Conservation (phyloP, 2,888 invertebrate genomes). For the Eugnorisma glareosa region DNA sequence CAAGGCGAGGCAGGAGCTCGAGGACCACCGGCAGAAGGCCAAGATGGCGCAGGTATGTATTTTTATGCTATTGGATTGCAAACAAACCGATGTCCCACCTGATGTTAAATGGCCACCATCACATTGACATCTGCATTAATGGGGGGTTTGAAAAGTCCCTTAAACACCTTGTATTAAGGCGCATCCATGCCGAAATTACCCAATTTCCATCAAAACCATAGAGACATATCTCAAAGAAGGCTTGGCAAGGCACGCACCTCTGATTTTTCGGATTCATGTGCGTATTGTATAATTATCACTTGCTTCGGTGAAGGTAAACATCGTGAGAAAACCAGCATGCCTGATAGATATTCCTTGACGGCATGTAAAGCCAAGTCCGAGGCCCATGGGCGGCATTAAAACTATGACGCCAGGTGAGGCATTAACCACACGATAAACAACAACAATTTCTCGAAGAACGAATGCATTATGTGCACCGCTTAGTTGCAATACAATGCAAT, state of each 20-base stretch:
- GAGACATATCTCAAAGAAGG: too few relatives aligned
- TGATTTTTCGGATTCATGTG: too few relatives aligned
- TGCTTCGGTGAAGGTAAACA: too few relatives aligned
- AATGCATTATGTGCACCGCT: background rate
- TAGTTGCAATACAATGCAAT: background rate
- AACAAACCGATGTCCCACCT: background rate
- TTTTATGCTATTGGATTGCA: conserved; percentile 11
- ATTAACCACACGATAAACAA: too few relatives aligned
- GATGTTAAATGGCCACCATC: background rate
- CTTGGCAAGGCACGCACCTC: too few relatives aligned
- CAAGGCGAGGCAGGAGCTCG: conserved; percentile 96
- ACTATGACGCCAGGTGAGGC: too few relatives aligned
- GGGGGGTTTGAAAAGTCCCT: background rate
- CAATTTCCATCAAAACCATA: background rate
- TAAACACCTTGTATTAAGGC: background rate
- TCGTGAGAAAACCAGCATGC: too few relatives aligned
- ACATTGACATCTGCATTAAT: background rate
- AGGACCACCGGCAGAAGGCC: conserved; percentile 96
- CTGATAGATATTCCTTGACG: too few relatives aligned
- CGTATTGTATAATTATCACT: too few relatives aligned
- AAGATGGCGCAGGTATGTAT: conserved; percentile 94
- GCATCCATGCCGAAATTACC: background rate
- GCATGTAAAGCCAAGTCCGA: too few relatives aligned
- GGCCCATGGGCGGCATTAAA: too few relatives aligned
- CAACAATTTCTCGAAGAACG: background rate